phyloP scores from a whole-genome alignment of 2,113 vertebrate species.

The Plectropomus leopardus region DNA sequence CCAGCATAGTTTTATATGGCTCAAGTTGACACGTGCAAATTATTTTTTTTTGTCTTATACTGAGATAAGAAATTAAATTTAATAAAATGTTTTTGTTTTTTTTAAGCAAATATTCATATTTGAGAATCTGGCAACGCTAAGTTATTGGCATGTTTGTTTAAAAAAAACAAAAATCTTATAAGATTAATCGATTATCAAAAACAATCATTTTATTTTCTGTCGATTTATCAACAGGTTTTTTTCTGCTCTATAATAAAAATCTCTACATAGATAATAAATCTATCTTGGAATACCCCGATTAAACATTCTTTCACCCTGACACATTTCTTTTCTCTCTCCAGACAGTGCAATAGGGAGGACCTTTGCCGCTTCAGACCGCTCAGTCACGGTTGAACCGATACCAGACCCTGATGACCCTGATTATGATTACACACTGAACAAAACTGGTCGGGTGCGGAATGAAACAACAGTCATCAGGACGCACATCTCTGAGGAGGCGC shows the following conservation, averaged over 20 bases:
- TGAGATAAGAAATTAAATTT: too few species aligned
- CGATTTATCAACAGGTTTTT: too few species aligned
- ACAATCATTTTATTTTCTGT: too few species aligned
- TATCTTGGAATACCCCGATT: background rate
- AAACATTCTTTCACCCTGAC: background rate
- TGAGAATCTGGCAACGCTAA: too few species aligned
- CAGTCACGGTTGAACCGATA: constrained; percentile 44
- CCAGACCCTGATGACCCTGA: fast-evolving
- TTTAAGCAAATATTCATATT: too few species aligned
- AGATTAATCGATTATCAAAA: too few species aligned
- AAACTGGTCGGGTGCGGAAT: fast-evolving
- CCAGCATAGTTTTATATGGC: too few species aligned
- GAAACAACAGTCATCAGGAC: fast-evolving
- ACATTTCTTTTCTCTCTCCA: constrained; percentile 4
- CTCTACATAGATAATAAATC: background rate
- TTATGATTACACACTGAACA: fast-evolving
- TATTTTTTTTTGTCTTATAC: too few species aligned
- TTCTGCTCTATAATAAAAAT: background rate
- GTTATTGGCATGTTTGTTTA: too few species aligned
- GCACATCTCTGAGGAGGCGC: constrained; percentile 77
- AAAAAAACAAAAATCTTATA: too few species aligned
- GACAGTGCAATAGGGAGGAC: fast-evolving
- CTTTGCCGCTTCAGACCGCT: fast-evolving
- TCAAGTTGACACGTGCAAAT: too few species aligned
- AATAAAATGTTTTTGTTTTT: too few species aligned